A percentile compares a stretch with the other conserved stretches of the same genome.
Conservation (phyloP, 2,797 vertebrate species). For the Notoglanidium macrostoma region DNA sequence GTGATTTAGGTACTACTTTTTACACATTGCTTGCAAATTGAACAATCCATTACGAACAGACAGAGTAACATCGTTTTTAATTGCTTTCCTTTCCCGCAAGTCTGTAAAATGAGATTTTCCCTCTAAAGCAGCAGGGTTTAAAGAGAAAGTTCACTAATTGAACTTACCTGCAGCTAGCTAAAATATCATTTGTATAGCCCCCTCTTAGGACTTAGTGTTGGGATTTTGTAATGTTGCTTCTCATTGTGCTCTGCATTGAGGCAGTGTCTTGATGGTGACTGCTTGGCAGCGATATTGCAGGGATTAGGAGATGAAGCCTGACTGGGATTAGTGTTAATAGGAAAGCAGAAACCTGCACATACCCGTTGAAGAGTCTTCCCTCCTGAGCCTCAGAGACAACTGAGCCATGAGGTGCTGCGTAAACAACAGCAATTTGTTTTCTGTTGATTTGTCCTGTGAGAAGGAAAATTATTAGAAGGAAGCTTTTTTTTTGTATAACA, state of each 20-base stretch:
- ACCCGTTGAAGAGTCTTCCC: neutral
- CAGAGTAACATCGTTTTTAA: constrained; percentile 15
- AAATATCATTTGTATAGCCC: constrained; percentile 19
- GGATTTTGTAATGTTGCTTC: neutral
- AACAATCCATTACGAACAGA: constrained; percentile 20
- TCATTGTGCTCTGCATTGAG: constrained; percentile 32
- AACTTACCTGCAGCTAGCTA: neutral
- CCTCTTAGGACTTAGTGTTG: neutral
- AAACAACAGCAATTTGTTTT: constrained; percentile 30
- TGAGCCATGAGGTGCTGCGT: constrained; percentile 21
- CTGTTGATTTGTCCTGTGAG: constrained; percentile 14
- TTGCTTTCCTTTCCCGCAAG: constrained; percentile 13
- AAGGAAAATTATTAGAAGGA: constrained; percentile 8
- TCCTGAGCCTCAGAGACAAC: constrained; percentile 16
- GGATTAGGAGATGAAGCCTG: constrained; percentile 46
- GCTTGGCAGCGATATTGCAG: constrained; percentile 45
- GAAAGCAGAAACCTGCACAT: constrained; percentile 35
- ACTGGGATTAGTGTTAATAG: constrained; percentile 45
- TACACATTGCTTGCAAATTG: constrained; percentile 3
- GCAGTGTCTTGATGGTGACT: constrained; percentile 42
- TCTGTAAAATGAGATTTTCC: constrained; percentile 13
- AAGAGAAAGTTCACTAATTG: constrained; percentile 8
- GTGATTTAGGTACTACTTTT: constrained; percentile 27
- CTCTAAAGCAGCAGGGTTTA: neutral
- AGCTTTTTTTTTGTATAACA: neutral